A percentile compares a stretch with the other conserved stretches of the same genome.
These are phyloP conservation scores for Coendou prehensilis DNA, from an alignment of 2,797 vertebrate genomes.

Conservation along the genomic window DNA sequence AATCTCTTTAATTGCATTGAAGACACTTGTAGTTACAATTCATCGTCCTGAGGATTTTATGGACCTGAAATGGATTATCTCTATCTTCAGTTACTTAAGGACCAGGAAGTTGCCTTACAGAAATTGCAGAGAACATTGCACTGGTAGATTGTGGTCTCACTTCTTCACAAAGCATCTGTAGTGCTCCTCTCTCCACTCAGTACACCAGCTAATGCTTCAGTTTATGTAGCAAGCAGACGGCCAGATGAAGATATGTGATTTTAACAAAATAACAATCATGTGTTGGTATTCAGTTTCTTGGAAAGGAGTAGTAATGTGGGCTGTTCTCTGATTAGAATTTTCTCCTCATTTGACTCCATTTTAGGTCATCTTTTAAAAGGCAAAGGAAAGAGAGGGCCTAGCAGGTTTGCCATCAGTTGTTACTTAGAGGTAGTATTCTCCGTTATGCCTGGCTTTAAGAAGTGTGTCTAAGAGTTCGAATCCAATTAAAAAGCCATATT, in stretches of 20 bases:
- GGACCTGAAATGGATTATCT: constrained; percentile 10
- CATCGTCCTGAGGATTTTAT: constrained; percentile 45
- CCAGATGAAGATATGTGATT: not conserved
- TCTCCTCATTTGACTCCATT: not conserved
- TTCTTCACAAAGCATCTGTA: not conserved
- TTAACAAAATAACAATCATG: not conserved
- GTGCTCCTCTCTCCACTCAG: not conserved
- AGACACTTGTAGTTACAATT: constrained; percentile 22
- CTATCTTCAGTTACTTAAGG: not conserved
- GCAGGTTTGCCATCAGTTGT: not conserved
- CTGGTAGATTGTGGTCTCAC: not conserved
- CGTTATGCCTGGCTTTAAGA: not conserved
- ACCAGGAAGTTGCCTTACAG: not conserved
- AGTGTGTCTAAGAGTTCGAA: not conserved
- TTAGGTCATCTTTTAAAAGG: not conserved
- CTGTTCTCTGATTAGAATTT: not conserved
- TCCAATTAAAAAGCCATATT: not conserved
- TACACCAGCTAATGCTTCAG: not conserved
- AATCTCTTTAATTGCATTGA: constrained; percentile 60
- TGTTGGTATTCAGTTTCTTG: not conserved
- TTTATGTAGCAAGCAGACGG: not conserved
- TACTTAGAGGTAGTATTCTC: not conserved
- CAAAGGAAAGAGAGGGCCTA: not conserved
- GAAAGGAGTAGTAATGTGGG: not conserved
- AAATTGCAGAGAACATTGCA: not conserved